Evolutionary conservation across 2,113 vertebrate genomes (phyloP).

Genomic region (Ctenodactylus gundi): DNA sequence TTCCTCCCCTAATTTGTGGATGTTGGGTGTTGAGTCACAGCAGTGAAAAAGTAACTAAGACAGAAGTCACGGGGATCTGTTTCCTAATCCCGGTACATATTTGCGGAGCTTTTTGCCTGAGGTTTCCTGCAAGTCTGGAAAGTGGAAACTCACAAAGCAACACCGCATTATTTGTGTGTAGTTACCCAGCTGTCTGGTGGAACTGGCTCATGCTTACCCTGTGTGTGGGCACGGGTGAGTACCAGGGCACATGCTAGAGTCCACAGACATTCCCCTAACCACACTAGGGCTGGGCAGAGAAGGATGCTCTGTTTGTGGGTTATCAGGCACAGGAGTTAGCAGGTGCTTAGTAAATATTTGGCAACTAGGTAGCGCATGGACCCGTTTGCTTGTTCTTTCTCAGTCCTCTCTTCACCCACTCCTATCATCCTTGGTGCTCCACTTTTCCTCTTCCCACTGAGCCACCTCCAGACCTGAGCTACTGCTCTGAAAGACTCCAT

Average conservation of each 20-base stretch:
- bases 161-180: too few relatives aligned
- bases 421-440: not conserved
- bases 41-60: too few relatives aligned
- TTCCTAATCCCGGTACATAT: not conserved
- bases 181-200: not conserved
- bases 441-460: not conserved
- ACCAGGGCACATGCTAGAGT: not conserved
- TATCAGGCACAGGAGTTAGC: not conserved
- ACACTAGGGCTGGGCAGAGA: not conserved
- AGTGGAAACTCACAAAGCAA: not conserved
- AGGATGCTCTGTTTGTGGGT: not conserved
- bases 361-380: not conserved
- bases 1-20: too few relatives aligned
- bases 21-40: too few relatives aligned
- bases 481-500: not conserved
- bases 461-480: not conserved
- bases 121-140: not conserved
- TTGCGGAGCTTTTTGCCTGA: not conserved
- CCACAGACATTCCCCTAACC: not conserved
- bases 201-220: not conserved
- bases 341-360: not conserved
- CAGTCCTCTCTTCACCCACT: not conserved
- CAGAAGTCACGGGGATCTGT: not conserved
- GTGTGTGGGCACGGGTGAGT: rapidly evolving
- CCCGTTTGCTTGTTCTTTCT: not conserved